Evolutionary conservation across 2,888 invertebrate species (phyloP).

Genomic region (Aspidiotus rigidus): DNA sequence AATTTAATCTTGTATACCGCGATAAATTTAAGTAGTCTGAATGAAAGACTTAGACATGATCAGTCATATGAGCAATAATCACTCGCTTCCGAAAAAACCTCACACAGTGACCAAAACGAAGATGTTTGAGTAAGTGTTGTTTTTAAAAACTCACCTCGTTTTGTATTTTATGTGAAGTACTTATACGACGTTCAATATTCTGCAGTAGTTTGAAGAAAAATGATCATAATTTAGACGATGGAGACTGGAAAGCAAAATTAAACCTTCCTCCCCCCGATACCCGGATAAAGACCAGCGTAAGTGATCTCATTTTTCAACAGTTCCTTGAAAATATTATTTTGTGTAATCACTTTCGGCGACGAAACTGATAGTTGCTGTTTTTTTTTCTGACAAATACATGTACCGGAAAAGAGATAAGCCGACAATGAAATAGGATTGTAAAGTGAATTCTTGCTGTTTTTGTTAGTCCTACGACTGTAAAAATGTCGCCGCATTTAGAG

Average conservation of each 20-base stretch:
- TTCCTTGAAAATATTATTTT: neutral
- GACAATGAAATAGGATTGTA: too few species aligned
- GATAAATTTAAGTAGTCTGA: slow-evolving; percentile 17
- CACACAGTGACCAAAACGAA: slow-evolving; percentile 12
- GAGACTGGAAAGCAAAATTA: slow-evolving; percentile 90
- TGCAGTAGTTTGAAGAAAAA: slow-evolving; percentile 15
- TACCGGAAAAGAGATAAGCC: too few species aligned
- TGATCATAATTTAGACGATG: slow-evolving; percentile 50
- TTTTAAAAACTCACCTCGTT: neutral
- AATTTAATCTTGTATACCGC: neutral
- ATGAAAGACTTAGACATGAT: slow-evolving; percentile 31
- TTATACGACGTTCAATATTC: neutral
- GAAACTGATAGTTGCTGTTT: neutral
- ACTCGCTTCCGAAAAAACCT: slow-evolving; percentile 13
- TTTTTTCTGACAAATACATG: too few species aligned
- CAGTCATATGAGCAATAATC: slow-evolving; percentile 22
- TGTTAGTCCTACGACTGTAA: too few species aligned
- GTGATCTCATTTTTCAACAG: slow-evolving; percentile 42
- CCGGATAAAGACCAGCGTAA: slow-evolving; percentile 91
- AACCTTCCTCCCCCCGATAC: slow-evolving; percentile 94
- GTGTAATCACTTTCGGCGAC: neutral
- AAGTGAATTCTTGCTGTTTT: too few species aligned
- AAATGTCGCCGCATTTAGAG: too few species aligned
- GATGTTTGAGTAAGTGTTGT: neutral
- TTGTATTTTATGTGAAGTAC: neutral